Conservation (phyloP, 1,140 invertebrate genomes). For the Tetragonula clypearis region DNA sequence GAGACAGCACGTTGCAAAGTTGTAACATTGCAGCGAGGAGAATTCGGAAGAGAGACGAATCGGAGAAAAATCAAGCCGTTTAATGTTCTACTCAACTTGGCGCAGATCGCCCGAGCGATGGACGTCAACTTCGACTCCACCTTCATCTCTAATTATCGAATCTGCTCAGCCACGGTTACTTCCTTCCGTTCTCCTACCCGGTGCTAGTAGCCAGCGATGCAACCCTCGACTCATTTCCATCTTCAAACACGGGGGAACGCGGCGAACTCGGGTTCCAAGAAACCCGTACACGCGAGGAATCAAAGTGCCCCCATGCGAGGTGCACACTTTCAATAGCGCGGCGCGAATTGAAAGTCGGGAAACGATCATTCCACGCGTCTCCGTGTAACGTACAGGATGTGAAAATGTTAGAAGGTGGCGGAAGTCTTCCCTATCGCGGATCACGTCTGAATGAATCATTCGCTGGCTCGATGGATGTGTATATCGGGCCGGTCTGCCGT, state of each 20-base stretch:
- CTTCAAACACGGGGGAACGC: not conserved
- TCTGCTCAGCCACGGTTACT: not conserved
- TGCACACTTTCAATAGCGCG: not conserved
- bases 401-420: slow-evolving; percentile 36
- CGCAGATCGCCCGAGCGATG: no score
- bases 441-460: slow-evolving; percentile 57
- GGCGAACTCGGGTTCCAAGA: not conserved
- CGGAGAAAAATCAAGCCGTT: no score
- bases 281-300: not conserved
- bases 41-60: no score
- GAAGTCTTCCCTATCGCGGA: slow-evolving; percentile 42
- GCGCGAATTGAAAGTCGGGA: slow-evolving; percentile 28
- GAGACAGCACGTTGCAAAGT: slow-evolving; percentile 9
- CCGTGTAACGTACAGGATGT: not conserved
- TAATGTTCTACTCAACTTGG: no score
- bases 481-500: slow-evolving; percentile 60
- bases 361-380: not conserved
- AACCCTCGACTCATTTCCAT: not conserved
- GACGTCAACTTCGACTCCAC: not conserved
- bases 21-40: not conserved
- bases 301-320: not conserved
- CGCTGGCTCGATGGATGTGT: slow-evolving; percentile 24
- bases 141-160: not conserved
- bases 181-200: not conserved
- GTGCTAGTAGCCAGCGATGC: no score